Base-by-base conservation (phyloP, 2,888 invertebrate genomes). In the Malacosoma neustria region DNA sequence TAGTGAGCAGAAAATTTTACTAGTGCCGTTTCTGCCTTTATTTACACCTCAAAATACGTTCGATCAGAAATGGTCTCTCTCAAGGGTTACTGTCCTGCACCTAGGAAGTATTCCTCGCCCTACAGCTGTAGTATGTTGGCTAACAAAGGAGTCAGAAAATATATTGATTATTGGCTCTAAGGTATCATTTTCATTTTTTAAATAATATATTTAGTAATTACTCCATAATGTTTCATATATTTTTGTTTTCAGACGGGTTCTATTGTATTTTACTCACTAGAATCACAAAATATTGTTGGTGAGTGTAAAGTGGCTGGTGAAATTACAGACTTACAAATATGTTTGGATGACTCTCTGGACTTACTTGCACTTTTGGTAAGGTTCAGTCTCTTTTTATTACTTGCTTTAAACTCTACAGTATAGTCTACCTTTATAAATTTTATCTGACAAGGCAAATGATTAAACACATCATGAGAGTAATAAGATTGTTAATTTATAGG, bases 51-150 rank as follows among this genome's bases (percentile, higher is more conserved):
- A 81, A 50, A 74, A 61, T 45, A 65, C 63, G 29, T 85, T 76
- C 63, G 87, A 87, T 56, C 70, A 68, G 37, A 85, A 77, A 48
- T 87, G 87, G 87, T 82, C 86, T 11, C 56, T 81, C 3, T 69
- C 79, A n/a, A 71, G 85, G 53, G 80, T 85, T 14, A 84, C 86
- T 29, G 84, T 82, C 14, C 56, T 86, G 31, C 80, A 81, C 4
- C 58, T 84, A 14, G 61, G 63, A n/a, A 62, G 63, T 39, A 61
- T 76, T 42, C 49, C 63, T 3, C 85, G 79, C 45, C 91, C 93
- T 2, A 81, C 89, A 7, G 89, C 89, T 39, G 87, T 90, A 4
- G 89, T 90, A 7, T 93, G 93, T 92, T 94, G 94, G 94, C 89
- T 92, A 49, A 93, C 93, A 7, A 77, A 89, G 43, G 91, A 91